Base-by-base conservation (phyloP, 2,888 invertebrate genomes). In the Caenorhabditis sp. region DNA sequence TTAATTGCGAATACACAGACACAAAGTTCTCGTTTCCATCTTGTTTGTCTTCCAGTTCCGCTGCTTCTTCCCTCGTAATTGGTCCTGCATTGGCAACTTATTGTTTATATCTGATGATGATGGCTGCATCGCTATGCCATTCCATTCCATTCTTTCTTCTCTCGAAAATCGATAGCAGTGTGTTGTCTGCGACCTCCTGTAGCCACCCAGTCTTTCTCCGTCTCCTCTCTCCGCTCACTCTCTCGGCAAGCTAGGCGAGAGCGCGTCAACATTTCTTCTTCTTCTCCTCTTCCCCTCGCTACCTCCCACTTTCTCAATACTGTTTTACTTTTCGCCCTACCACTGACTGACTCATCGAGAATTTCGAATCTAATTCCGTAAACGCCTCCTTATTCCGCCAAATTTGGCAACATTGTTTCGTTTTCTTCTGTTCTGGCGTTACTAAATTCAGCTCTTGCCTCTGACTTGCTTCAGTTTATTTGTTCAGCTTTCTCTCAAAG, bases 241-340 rank as follows among this genome's bases (percentile, higher is more conserved):
- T 61, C 50, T n/a, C 40, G 11, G 11, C 50, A 37, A 44, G 15
- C n/a, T n/a, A 60, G 11, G 40, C 69, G 60, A 61, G 51, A 37
- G 37, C 40, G 40, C 53, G 51, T 53, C 37, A 51, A 37, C 62
- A 44, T 55, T 62, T 71, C 51, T 56, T 51, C n/a, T n/a, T n/a
- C n/a, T 70, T 70, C 61, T n/a, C 37, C 35, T 24, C 44, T 24
- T 44, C 13, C 58, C 28, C 58, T 15, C 51, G 18, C 37, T 20
- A 22, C 58, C 40, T 71, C 62, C 20, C 40, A 26, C 70, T 70
- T 61, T 51, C 70, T 70, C 70, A 61, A 61, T 70, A 70, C 70
- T 70, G 70, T 70, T 61, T 61, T 60, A 69, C 60, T 50, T 44
- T 61, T 70, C 15, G 18, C 51, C 20, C 40, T 13, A n/a, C 9